These are phyloP conservation scores for Rhimphoctona megacephalus DNA, from an alignment of 2,888 invertebrate species.

Conservation along the genomic window DNA sequence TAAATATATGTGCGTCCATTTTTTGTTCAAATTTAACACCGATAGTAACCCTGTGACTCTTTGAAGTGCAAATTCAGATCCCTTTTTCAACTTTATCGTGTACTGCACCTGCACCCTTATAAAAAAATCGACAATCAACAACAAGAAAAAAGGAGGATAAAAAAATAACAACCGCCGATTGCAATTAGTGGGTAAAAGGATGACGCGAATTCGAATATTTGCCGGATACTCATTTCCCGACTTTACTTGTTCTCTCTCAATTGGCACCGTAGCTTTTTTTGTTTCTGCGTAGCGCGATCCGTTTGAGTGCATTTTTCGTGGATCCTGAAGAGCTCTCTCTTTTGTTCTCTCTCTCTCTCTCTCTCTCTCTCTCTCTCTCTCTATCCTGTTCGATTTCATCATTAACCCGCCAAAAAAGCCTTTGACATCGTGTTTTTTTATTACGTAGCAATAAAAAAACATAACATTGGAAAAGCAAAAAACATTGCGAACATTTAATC, in stretches of 20 bases:
- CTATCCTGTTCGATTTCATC: conserved; percentile 17
- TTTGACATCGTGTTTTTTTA: conserved; percentile 57
- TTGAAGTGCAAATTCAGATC: conserved; percentile 27
- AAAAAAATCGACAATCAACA: conserved; percentile 29
- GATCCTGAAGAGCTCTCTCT: conserved; percentile 14
- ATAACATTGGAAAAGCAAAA: background rate
- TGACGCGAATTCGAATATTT: conserved; percentile 74
- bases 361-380: conserved; percentile 11
- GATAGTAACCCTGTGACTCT: background rate
- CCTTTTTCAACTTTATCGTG: conserved; percentile 3
- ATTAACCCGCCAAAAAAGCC: conserved; percentile 51
- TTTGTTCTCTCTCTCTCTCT: conserved; percentile 11
- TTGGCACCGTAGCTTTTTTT: conserved; percentile 37
- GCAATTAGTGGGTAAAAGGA: conserved; percentile 66
- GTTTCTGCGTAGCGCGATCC: conserved; percentile 20
- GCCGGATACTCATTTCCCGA: conserved; percentile 81
- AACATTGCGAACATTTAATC: background rate
- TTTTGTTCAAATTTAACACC: background rate
- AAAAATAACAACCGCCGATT: conserved; percentile 53
- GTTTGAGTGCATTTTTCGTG: conserved; percentile 36
- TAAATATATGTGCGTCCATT: background rate
- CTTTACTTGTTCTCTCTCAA: conserved; percentile 61
- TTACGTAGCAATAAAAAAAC: conserved; percentile 42
- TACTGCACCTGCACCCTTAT: background rate
- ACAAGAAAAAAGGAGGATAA: conserved; percentile 32